Percentiles rank a stretch among this genome's conserved stretches.
These are phyloP conservation scores for Resseliella maxima DNA, from an alignment of 2,888 invertebrate genomes.

Conservation along the genomic window DNA sequence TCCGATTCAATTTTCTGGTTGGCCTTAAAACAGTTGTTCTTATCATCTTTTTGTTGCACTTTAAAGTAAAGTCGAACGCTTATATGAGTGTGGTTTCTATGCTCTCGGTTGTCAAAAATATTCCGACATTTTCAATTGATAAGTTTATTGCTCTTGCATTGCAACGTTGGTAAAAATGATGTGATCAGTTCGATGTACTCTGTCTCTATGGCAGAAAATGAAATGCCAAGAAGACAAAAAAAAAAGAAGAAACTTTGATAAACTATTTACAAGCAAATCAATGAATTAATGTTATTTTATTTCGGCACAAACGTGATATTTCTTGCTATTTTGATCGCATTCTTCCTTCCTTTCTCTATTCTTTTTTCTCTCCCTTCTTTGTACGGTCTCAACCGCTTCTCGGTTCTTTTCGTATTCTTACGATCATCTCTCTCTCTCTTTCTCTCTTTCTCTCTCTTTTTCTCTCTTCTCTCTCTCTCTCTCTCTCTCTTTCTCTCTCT, in stretches of 20 bases:
- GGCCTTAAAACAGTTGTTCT: conserved; percentile 3
- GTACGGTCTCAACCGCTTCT: too few species aligned
- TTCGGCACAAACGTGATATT: conserved; percentile 9
- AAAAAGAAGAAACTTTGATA: background rate
- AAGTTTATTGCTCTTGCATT: conserved; percentile 48
- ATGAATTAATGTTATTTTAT: conserved; percentile 39
- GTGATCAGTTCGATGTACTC: background rate
- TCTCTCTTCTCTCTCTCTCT: too few species aligned
- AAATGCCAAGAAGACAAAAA: background rate
- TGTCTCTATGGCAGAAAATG: background rate
- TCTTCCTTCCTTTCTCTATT: too few species aligned
- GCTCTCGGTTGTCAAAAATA: conserved; percentile 20
- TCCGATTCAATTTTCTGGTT: background rate
- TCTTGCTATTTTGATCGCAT: too few species aligned
- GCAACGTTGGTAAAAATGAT: background rate
- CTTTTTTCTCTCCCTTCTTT: too few species aligned
- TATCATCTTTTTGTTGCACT: conserved; percentile 37
- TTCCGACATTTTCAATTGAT: conserved; percentile 37
- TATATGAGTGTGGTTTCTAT: background rate
- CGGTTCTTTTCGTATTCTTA: too few species aligned
- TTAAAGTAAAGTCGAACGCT: background rate
- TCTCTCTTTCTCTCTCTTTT: too few species aligned
- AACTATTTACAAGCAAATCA: conserved; percentile 18
- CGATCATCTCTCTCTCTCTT: too few species aligned
- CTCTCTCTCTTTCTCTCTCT: too few species aligned